These are phyloP conservation scores for Eulemur rubriventer DNA, from an alignment of 2,797 vertebrate species.

Conservation along the genomic window DNA sequence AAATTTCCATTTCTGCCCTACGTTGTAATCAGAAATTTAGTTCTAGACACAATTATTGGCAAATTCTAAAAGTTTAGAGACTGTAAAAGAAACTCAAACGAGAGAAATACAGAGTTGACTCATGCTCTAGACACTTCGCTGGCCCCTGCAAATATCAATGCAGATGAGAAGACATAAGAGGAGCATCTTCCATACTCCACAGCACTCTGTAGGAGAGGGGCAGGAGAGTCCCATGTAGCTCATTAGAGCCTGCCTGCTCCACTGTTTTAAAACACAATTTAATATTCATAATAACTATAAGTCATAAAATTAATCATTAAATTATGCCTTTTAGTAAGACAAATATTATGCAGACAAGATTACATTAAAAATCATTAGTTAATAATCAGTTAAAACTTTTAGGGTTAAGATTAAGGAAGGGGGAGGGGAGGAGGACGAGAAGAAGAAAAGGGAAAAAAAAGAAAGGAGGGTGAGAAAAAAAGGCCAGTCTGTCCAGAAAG, in stretches of 20 bases:
- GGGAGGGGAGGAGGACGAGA: not conserved
- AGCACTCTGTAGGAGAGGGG: not conserved
- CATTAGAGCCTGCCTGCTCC: not conserved
- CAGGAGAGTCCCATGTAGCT: not conserved
- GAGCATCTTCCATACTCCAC: not conserved
- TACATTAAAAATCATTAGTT: not conserved
- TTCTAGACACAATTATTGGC: not conserved
- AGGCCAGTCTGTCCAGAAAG: not conserved
- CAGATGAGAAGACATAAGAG: not conserved
- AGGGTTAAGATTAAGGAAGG: not conserved
- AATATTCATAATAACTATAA: not conserved
- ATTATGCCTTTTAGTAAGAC: not conserved
- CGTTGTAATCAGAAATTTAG: conserved; percentile 17
- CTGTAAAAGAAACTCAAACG: not conserved
- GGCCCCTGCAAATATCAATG: not conserved
- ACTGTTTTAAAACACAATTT: not conserved
- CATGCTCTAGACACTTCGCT: rapidly evolving
- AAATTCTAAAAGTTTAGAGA: not conserved
- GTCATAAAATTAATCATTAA: conserved; percentile 9
- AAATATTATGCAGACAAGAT: not conserved
- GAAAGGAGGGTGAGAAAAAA: not conserved
- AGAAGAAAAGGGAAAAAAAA: no score
- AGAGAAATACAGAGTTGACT: not conserved
- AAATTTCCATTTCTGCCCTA: conserved; percentile 33
- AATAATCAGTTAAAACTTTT: not conserved